phyloP scores from a whole-genome alignment of 92 coral and sea anemone genomes.

The Desmophyllum pertusum region DNA sequence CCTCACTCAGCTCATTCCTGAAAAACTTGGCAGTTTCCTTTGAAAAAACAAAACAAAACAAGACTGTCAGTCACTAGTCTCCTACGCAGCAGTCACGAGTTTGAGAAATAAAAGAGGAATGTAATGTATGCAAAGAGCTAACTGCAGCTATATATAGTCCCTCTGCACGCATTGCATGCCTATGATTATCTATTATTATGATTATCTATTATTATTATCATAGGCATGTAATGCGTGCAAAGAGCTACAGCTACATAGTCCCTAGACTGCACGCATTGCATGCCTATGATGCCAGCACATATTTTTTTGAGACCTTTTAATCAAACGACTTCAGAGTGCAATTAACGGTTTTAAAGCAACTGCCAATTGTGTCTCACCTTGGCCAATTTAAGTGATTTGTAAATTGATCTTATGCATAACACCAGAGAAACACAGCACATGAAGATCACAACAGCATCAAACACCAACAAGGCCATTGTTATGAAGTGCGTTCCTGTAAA shows the following conservation, averaged over 20 bases:
- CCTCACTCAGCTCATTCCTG: conserved; percentile 45
- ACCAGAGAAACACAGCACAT: conserved; percentile 71
- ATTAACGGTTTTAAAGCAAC: not conserved
- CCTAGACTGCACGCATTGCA: too few relatives aligned
- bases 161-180: too few relatives aligned
- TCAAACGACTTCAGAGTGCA: too few relatives aligned
- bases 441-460: conserved; percentile 79
- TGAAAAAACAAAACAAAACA: not conserved
- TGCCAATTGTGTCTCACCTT: conserved; percentile 69
- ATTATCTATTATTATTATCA: too few relatives aligned
- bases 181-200: too few relatives aligned
- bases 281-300: too few relatives aligned
- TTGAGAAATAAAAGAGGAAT: not conserved
- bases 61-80: too few relatives aligned
- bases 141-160: too few relatives aligned
- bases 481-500: conserved; percentile 13
- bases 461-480: conserved; percentile 43
- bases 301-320: too few relatives aligned
- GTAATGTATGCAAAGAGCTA: not conserved
- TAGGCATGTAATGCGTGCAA: too few relatives aligned
- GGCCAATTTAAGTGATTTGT: conserved; percentile 70
- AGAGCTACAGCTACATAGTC: too few relatives aligned
- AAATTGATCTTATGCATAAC: conserved; percentile 77
- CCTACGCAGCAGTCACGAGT: too few relatives aligned
- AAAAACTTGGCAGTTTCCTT: conserved; percentile 81